phyloP scores from a whole-genome alignment of 2,113 vertebrate genomes.

The Synodontis membranacea region DNA sequence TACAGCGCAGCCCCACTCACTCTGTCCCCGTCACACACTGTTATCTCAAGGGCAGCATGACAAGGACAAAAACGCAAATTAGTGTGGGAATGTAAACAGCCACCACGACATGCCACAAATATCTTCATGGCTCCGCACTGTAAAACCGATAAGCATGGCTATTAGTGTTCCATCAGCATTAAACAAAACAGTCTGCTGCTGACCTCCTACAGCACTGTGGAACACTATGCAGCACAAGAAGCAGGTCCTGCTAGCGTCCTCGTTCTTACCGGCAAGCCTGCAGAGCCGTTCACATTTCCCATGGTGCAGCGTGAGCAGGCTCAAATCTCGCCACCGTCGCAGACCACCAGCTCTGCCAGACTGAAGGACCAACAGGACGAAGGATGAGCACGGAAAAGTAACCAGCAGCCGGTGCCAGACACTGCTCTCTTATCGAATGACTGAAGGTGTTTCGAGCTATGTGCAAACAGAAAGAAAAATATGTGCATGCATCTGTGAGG shows the following conservation, averaged over 20 bases:
- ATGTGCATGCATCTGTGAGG: slow-evolving; percentile 32
- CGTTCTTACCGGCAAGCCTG: slow-evolving; percentile 69
- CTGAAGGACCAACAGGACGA: slow-evolving; percentile 29
- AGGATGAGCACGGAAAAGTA: slow-evolving; percentile 25
- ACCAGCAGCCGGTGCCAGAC: not conserved
- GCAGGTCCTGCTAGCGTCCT: slow-evolving; percentile 26
- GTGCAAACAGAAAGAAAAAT: slow-evolving; percentile 49
- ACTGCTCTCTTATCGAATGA: slow-evolving; percentile 53
- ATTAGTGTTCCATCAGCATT: slow-evolving; percentile 12
- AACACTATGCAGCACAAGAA: slow-evolving; percentile 12
- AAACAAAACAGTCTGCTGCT: not conserved
- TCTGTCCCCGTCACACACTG: not conserved
- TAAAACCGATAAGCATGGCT: not conserved
- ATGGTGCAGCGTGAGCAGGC: slow-evolving; percentile 62
- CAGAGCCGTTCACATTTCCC: slow-evolving; percentile 77
- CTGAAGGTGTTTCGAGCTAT: slow-evolving; percentile 55
- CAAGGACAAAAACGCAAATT: slow-evolving; percentile 32
- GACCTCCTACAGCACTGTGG: not conserved
- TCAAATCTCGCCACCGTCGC: slow-evolving; percentile 55
- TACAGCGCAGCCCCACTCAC: not conserved
- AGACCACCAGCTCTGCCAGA: slow-evolving; percentile 45
- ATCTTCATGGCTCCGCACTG: not conserved
- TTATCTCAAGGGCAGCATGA: slow-evolving; percentile 38
- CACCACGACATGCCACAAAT: slow-evolving; percentile 20
- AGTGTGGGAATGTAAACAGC: slow-evolving; percentile 47